Base-by-base conservation (phyloP, 2,888 invertebrate genomes). In the Heliconius ismenius region DNA sequence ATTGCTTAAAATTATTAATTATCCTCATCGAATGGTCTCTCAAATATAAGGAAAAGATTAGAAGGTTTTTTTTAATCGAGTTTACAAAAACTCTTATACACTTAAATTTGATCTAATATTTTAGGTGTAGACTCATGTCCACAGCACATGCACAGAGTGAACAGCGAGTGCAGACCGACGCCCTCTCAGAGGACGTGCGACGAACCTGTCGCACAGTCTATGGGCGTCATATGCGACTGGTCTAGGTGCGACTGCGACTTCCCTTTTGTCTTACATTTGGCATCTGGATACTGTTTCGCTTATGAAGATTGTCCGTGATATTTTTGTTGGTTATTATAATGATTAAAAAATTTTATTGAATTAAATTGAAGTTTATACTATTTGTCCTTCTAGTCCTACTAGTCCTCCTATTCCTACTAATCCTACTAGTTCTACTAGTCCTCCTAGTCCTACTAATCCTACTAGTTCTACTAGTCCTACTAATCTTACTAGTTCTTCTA, bases 181-280 rank as follows among this genome's bases (percentile, higher is more conserved):
- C 88, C 90, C 0, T 92, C 93, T 6, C 93, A 92, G 80, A 81
- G 91, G 26, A 91, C 92, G 1, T 93, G 93, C 84, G 92, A 93
- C 81, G 92, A 92, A 74, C 93, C 93, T 0, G 90, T 91, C 76
- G 88, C 93, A 2, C n/a, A 81, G 4, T 83, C 92, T 0, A 88
- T 93, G 88, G 93, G 93, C 2, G 77, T 90, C 6, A 90, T 92
- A 21, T 92, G 93, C 85, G 87, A 87, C 79, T 92, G 92, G 92
- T 89, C 91, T 75, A 86, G 93, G 0, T 93, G 93, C 82, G 93
- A 93, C 81, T 93, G 93, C 85, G 92, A 93, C 81, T 92, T 92
- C 67, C 92, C 93, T 0, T 88, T 92, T 74, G 93, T 93, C 0
- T 80, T 92, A 7, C 93, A 93, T 74, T 82, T 87, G 4, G 74